A percentile compares a stretch with the other conserved stretches of the same genome.
Conservation (phyloP, 1,140 invertebrate genomes). For the Sycophaga agraensis region DNA sequence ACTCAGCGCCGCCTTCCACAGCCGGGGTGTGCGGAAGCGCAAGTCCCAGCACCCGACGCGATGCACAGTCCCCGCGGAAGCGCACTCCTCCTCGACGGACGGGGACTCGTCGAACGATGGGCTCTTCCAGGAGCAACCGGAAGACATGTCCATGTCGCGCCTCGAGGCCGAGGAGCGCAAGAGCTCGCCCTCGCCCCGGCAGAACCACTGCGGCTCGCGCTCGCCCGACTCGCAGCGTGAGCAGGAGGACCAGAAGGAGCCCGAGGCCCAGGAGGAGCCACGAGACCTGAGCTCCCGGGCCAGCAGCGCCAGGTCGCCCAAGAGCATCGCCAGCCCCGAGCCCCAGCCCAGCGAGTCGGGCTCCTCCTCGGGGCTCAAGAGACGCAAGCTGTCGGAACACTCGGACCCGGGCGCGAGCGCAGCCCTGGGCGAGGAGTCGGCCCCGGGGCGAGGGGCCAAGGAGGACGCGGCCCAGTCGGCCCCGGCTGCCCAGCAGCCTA, state of each 20-base stretch:
- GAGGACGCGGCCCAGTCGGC: too few relatives aligned
- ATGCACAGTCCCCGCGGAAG: constrained; percentile 66
- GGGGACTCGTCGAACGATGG: constrained; percentile 69
- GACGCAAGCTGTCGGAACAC: constrained; percentile 8
- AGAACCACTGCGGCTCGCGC: constrained; percentile 28
- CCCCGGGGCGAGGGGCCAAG: too few relatives aligned
- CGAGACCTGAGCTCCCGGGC: constrained; percentile 52
- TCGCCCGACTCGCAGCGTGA: constrained; percentile 31
- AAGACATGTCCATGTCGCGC: constrained; percentile 63
- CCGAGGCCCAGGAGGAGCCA: constrained; percentile 37
- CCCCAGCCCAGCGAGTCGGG: too few relatives aligned
- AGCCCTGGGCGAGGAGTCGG: too few relatives aligned
- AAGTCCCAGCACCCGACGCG: constrained; percentile 91
- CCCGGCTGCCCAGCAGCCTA: too few relatives aligned
- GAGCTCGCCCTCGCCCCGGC: constrained; percentile 34
- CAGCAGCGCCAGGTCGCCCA: constrained; percentile 42
- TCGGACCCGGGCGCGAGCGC: constrained; percentile 19
- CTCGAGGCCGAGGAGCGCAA: constrained; percentile 48
- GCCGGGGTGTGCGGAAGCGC: constrained; percentile 68
- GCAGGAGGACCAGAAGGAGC: neutral
- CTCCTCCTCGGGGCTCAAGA: constrained; percentile 20
- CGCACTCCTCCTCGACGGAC: constrained; percentile 59
- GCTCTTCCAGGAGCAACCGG: constrained; percentile 61
- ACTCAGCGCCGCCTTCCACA: constrained; percentile 44
- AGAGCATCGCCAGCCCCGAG: constrained; percentile 41